Conservation (phyloP, 2,888 invertebrate species). For the Punctoribates punctum region DNA sequence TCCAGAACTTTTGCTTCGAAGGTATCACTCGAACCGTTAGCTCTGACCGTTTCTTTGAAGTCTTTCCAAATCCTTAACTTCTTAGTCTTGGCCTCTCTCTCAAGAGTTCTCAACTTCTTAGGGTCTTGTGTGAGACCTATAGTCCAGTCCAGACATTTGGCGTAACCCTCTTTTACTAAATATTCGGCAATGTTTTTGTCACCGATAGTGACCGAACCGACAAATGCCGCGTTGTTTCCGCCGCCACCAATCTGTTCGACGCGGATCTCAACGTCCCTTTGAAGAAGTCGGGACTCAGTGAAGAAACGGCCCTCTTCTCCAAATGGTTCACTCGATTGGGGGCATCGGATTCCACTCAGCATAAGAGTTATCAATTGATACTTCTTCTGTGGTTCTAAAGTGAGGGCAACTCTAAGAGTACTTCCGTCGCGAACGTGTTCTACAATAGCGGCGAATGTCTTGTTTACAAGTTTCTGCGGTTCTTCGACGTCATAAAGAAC, state of each 20-base stretch:
- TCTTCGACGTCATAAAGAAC: slow-evolving; percentile 64
- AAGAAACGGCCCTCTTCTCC: slow-evolving; percentile 91
- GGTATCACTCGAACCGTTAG: slow-evolving; percentile 71
- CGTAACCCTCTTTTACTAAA: slow-evolving; percentile 82
- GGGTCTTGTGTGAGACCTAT: slow-evolving; percentile 77
- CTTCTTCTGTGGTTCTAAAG: slow-evolving; percentile 63
- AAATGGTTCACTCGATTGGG: slow-evolving; percentile 59
- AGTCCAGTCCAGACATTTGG: slow-evolving; percentile 89
- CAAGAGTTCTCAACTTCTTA: slow-evolving; percentile 76
- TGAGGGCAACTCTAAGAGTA: slow-evolving; percentile 82
- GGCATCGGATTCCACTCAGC: slow-evolving; percentile 84
- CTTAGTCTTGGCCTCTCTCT: slow-evolving; percentile 79
- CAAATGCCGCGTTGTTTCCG: slow-evolving; percentile 33
- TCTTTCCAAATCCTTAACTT: slow-evolving; percentile 85
- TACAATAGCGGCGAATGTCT: slow-evolving; percentile 83
- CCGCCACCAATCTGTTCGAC: slow-evolving; percentile 61
- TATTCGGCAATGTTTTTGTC: slow-evolving; percentile 81
- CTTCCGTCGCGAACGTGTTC: slow-evolving; percentile 98
- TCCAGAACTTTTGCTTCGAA: slow-evolving; percentile 79
- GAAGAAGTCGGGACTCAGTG: slow-evolving; percentile 83
- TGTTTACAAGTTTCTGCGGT: slow-evolving; percentile 51
- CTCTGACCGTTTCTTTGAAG: slow-evolving; percentile 65
- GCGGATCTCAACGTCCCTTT: slow-evolving; percentile 82
- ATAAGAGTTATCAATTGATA: slow-evolving; percentile 82
- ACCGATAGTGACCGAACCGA: slow-evolving; percentile 42